phyloP scores from a whole-genome alignment of 2,113 vertebrate genomes.

The Rhabdornis inornatus region DNA sequence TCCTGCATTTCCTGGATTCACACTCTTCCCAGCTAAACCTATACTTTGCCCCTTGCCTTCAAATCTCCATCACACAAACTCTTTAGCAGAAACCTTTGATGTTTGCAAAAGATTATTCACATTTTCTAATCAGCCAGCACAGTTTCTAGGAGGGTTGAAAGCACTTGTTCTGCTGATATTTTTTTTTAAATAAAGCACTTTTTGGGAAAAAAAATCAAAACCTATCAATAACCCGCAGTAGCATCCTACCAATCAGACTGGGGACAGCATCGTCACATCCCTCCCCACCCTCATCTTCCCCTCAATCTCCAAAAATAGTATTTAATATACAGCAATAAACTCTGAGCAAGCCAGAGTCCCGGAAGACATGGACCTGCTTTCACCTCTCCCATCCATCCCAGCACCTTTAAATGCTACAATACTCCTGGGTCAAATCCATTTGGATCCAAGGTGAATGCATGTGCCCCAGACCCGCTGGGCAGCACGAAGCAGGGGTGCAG shows the following conservation, averaged over 20 bases:
- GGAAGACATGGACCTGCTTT: conserved; percentile 47
- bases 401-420: not conserved
- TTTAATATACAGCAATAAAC: conserved; percentile 55
- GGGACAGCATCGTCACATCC: not conserved
- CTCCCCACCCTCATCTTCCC: conserved; percentile 3
- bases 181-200: conserved; percentile 61
- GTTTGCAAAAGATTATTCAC: not conserved
- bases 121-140: conserved; percentile 15
- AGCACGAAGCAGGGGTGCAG: not conserved
- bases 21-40: not conserved
- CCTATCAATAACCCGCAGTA: not conserved
- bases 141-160: conserved; percentile 48
- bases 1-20: not conserved
- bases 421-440: not conserved
- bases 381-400: not conserved
- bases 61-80: not conserved
- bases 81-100: not conserved
- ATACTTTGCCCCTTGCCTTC: not conserved
- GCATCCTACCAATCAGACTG: not conserved
- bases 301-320: conserved; percentile 43
- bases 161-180: not conserved
- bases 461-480: not conserved
- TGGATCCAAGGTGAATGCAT: not conserved
- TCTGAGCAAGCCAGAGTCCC: conserved; percentile 53
- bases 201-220: not conserved